Evolutionary conservation across 2,888 invertebrate species (phyloP).

Genomic region (Tenthredo amoena): DNA sequence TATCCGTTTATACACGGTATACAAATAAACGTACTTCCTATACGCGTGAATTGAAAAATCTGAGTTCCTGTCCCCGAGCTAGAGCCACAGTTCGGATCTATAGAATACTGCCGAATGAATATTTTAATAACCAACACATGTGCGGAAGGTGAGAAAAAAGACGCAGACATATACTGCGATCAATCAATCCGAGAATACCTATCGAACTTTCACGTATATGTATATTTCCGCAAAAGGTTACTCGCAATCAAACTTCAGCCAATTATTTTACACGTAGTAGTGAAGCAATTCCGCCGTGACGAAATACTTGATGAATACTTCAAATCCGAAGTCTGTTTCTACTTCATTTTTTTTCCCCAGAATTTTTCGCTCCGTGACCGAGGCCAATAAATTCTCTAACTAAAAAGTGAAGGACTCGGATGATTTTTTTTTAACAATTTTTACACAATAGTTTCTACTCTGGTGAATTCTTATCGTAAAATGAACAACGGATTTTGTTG

Average conservation of each 20-base stretch:
- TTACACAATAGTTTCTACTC: too few species aligned
- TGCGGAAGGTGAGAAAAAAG: conserved; percentile 32
- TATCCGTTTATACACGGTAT: conserved; percentile 5
- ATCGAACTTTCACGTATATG: not conserved
- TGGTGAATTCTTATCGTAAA: too few species aligned
- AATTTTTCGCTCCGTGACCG: too few species aligned
- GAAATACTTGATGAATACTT: not conserved
- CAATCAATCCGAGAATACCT: conserved; percentile 22
- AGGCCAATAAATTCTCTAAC: too few species aligned
- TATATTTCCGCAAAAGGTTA: not conserved
- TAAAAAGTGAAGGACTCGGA: too few species aligned
- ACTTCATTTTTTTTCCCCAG: too few species aligned
- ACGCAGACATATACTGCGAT: conserved; percentile 43
- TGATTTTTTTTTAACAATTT: too few species aligned
- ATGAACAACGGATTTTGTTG: too few species aligned
- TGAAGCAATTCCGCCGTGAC: not conserved
- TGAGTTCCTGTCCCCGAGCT: not conserved
- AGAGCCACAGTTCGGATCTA: not conserved
- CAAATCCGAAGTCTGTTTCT: too few species aligned
- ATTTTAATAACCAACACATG: conserved; percentile 69
- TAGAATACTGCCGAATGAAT: conserved; percentile 61
- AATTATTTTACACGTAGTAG: not conserved
- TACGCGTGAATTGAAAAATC: conserved; percentile 4
- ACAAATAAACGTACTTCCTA: not conserved
- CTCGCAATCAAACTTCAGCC: not conserved